Evolutionary conservation across 2,113 vertebrate genomes (phyloP), one percentile per base, ranked within the genome.

Genomic region (Sylvietta virens): DNA sequence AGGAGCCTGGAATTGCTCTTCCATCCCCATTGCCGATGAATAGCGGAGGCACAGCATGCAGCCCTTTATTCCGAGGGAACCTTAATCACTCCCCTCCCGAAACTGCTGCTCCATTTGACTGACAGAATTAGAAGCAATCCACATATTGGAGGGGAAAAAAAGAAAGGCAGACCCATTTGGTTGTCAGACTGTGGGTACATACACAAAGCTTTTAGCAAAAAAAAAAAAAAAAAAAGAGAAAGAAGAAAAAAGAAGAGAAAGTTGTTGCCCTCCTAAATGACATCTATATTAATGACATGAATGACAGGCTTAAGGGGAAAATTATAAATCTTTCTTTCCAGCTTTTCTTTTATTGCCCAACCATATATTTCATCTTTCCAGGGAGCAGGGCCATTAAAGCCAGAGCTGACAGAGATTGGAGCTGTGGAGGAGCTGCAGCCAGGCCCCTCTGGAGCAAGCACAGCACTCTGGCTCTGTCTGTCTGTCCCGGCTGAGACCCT

Each of bases 211-310:
- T 92, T 95, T 80, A 58, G 72, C 39, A 37, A 28, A 22, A 30
- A 20, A 19, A 31, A 31, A 81, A 86, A 80, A 77, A 60, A 83
- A 71, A 78, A 70, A 72, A 64, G 72, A 40, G 15, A 76, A 71
- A 54, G 9, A 79, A 88, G 31, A 73, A 81, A 80, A 93, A 85
- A 61, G 70, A 85, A 90, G 56, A 90, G 88, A 95, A 97, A 96
- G 86, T 95, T 96, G 92, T 83, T 90, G 93, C 92, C 92, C 88
- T 94, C 86, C 56, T 83, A 86, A 88, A 92, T 73, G 90, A 66
- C 95, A 71, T 95, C 91, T 92, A 31, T 94, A 92, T 96, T 92
- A 95, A 92, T 76, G 88, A 93, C 88, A 91, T 79, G 96, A 97
- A 91, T 92, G 94, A 95, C 96, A 95, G 91, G 94, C 95, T 90